Conservation (phyloP, 2,888 invertebrate species). For the Celastrina argiolus region DNA sequence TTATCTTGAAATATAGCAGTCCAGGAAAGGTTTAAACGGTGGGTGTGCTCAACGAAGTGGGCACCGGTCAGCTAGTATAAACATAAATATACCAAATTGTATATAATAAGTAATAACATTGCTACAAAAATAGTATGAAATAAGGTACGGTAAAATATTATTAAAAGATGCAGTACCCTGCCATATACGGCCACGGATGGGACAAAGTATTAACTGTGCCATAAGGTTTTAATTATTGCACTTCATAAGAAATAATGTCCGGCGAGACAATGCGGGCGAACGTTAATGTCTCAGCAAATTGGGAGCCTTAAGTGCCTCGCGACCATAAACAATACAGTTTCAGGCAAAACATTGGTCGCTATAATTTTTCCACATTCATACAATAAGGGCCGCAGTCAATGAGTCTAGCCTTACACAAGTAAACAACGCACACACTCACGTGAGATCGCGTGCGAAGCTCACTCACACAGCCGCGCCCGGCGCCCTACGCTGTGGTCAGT, state of each 20-base stretch:
- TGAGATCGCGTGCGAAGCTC: constrained; percentile 75
- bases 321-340: constrained; percentile 71
- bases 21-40: no score
- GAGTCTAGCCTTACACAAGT: constrained; percentile 77
- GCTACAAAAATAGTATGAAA: no score
- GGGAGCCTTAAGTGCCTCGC: constrained; percentile 67
- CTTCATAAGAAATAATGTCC: constrained; percentile 65
- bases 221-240: constrained; percentile 60
- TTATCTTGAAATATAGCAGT: no score
- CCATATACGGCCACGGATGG: not conserved
- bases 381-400: constrained; percentile 78
- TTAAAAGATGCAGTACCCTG: no score
- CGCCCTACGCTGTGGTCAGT: constrained; percentile 78
- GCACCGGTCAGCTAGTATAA: no score
- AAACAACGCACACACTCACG: constrained; percentile 63
- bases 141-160: no score
- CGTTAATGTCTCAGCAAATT: constrained; percentile 69
- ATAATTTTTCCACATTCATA: constrained; percentile 79
- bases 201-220: not conserved
- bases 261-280: constrained; percentile 58
- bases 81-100: no score
- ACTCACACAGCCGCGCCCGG: constrained; percentile 72
- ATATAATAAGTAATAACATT: no score
- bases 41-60: no score
- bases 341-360: constrained; percentile 70